Base-by-base conservation (phyloP, 2,888 invertebrate species). In the Ophion obscuratus region DNA sequence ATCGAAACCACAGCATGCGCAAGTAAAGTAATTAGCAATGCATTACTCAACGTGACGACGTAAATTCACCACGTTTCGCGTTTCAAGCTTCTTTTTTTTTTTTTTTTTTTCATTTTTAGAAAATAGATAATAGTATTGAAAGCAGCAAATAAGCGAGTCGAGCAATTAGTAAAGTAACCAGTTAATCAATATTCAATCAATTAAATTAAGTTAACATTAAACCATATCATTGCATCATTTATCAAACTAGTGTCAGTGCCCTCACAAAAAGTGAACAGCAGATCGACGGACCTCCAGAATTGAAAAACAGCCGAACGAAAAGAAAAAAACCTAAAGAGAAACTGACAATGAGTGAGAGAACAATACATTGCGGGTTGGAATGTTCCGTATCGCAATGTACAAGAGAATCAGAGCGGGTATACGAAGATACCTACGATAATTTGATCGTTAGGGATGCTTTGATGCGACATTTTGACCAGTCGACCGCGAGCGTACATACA, bases 381-480 rank as follows among this genome's bases (percentile, higher is more conserved):
- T 36, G 57, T 44, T 24, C 36, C 14, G 2, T 57, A 24, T 9
- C 4, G n/a, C 40, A 27, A n/a, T 24, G 7, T 24, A 2, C 24
- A 57, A 68, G 31, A 75, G 53, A 81, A 31, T 67, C 68, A n/a
- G 61, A 67, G 64, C 79, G 73, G 68, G 36, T 80, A 67, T 57
- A 57, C 71, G 81, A 81, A 81, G 81, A 73, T 80, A 77, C 71
- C 66, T 74, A 79, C 67, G 89, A 89, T 90, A 89, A 90, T 90
- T 90, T 89, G 88, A 88, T 89, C 90, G 90, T 90, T 90, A 90
- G 88, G 77, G 83, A 83, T 80, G 89, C 90, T 89, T 90, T 90
- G 90, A 90, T 85, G 87, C 87, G 86, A 77, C 84, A 75, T 71
- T 84, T 87, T 80, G 81, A 84, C 87, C 82, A 88, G 87, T 86